Conservation (phyloP, 2,888 invertebrate species). For the Eupithecia insigniata region DNA sequence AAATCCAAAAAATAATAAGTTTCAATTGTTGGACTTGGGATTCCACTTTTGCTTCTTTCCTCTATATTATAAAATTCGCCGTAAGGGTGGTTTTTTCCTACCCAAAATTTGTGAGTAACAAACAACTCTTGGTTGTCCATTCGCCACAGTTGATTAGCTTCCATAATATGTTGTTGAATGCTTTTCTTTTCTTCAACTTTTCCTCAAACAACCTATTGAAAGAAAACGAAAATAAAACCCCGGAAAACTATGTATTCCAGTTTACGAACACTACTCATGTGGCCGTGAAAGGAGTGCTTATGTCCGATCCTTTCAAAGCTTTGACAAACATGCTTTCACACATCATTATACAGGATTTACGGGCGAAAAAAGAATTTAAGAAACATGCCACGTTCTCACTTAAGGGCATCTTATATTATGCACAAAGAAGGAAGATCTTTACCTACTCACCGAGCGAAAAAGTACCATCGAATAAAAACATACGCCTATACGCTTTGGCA, state of each 20-base stretch:
- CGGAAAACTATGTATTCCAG: constrained; percentile 48
- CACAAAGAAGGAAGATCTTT: constrained; percentile 74
- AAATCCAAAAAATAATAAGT: not conserved
- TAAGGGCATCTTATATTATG: constrained; percentile 70
- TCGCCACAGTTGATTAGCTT: constrained; percentile 10
- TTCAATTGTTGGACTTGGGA: not conserved
- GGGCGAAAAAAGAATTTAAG: constrained; percentile 63
- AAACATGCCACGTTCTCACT: constrained; percentile 69
- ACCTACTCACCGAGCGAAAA: constrained; percentile 50
- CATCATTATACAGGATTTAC: constrained; percentile 70
- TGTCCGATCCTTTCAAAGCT: constrained; percentile 48
- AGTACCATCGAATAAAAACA: constrained; percentile 63
- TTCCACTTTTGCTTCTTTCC: not conserved
- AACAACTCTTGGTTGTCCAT: not conserved
- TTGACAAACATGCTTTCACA: constrained; percentile 62
- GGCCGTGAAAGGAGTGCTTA: constrained; percentile 46
- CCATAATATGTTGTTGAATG: constrained; percentile 14
- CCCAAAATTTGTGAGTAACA: not conserved
- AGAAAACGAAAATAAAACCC: constrained; percentile 22
- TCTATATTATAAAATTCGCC: not conserved
- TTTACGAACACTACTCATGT: constrained; percentile 42
- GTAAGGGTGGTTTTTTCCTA: not conserved
- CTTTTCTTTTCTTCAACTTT: constrained; percentile 20
- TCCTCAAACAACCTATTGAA: constrained; percentile 38
- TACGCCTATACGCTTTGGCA: constrained; percentile 56